These are phyloP conservation scores for Dermatophagoides farinae DNA, from an alignment of 1,140 invertebrate species.

Conservation along the genomic window DNA sequence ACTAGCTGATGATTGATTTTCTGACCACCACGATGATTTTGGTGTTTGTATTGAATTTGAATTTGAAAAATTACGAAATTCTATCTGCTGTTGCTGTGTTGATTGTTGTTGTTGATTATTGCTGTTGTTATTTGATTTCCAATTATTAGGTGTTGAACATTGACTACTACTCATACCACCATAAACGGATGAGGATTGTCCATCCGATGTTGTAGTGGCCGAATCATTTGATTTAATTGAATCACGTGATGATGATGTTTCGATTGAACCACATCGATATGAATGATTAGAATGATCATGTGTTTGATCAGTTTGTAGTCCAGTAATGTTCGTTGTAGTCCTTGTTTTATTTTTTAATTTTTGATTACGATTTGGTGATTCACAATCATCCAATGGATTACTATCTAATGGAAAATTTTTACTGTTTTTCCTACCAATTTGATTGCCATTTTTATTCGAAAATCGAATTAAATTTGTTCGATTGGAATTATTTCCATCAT, in stretches of 20 bases:
- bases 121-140: neutral
- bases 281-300: neutral
- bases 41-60: neutral
- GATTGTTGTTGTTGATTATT: neutral
- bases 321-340: neutral
- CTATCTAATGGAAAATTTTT: too few species aligned
- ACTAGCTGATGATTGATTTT: neutral
- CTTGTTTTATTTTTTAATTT: neutral
- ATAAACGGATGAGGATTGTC: neutral
- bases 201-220: neutral
- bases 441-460: neutral
- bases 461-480: neutral
- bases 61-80: neutral
- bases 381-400: too few species aligned
- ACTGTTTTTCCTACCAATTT: too few species aligned
- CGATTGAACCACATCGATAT: neutral
- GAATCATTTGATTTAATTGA: conserved; percentile 2
- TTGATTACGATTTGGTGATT: too few species aligned
- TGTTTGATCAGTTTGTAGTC: neutral
- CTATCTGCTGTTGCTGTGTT: neutral
- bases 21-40: neutral
- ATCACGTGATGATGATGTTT: neutral
- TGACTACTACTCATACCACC: neutral
- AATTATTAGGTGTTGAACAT: neutral
- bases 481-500: neutral